Percentiles rank a stretch among this genome's conserved stretches.
phyloP scores from a whole-genome alignment of 37 sponge, comb jelly and placozoan genomes.

The Oopsacas minuta region DNA sequence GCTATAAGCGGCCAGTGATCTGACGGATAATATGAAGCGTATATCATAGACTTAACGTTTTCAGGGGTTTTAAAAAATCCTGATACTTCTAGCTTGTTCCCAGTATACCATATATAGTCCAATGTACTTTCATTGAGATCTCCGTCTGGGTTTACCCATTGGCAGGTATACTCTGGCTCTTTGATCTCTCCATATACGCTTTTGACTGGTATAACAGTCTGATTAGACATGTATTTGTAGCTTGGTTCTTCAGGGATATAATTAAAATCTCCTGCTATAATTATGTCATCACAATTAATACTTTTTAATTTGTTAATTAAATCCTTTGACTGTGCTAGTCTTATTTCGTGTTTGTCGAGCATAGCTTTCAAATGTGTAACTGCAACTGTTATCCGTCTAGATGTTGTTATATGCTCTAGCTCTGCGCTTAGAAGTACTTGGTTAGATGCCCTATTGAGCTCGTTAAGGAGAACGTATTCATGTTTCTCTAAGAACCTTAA shows the following conservation, averaged over 20 bases:
- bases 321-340: slow-evolving; percentile 36
- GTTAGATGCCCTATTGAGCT: not conserved
- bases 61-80: slow-evolving; percentile 28
- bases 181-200: not conserved
- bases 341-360: not conserved
- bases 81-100: not conserved
- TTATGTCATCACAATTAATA: slow-evolving; percentile 11
- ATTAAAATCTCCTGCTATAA: slow-evolving; percentile 64
- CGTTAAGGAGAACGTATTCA: not conserved
- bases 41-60: slow-evolving; percentile 35
- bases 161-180: slow-evolving; percentile 53
- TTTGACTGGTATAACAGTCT: slow-evolving; percentile 16
- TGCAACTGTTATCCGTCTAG: slow-evolving; percentile 27
- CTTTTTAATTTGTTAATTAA: slow-evolving; percentile 23
- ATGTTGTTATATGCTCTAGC: not conserved
- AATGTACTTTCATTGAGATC: slow-evolving; percentile 35
- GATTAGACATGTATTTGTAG: slow-evolving; percentile 24
- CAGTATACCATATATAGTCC: slow-evolving; percentile 58
- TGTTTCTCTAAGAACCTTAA: not conserved
- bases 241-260: slow-evolving; percentile 32
- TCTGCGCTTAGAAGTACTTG: not conserved
- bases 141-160: slow-evolving; percentile 34
- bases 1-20: slow-evolving; percentile 51
- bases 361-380: slow-evolving; percentile 59
- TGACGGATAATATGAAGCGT: slow-evolving; percentile 35